These are phyloP conservation scores for Volucella inflata DNA, from an alignment of 2,888 invertebrate genomes.

Conservation along the genomic window DNA sequence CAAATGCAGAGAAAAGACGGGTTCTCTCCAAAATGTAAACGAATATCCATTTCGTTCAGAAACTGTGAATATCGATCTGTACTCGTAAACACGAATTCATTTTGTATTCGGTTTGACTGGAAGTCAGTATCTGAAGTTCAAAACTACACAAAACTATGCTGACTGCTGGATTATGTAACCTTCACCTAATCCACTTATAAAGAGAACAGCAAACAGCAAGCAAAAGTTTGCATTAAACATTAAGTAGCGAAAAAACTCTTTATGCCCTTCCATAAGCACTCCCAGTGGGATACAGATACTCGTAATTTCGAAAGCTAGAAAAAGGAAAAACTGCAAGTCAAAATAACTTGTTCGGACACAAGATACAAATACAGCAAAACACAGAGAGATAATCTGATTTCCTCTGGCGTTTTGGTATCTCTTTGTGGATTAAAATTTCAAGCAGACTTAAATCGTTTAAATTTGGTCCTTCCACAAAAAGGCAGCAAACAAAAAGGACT, in stretches of 20 bases:
- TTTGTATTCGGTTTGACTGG: too few species aligned
- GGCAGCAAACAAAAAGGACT: neutral
- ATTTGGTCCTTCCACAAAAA: neutral
- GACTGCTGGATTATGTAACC: too few species aligned
- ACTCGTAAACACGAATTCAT: too few species aligned
- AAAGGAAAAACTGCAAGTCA: neutral
- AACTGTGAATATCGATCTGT: too few species aligned
- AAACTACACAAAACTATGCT: too few species aligned
- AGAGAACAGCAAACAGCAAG: too few species aligned
- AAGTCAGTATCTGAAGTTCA: too few species aligned
- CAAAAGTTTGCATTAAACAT: neutral
- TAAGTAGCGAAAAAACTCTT: neutral
- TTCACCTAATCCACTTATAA: too few species aligned
- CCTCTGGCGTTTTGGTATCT: neutral
- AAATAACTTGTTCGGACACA: neutral
- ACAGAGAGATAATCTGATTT: neutral
- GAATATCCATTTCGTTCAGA: neutral
- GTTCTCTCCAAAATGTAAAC: neutral
- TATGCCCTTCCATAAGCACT: neutral
- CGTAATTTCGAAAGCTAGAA: too few species aligned
- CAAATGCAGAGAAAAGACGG: neutral
- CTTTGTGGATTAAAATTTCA: slow-evolving; percentile 32
- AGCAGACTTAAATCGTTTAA: slow-evolving; percentile 8
- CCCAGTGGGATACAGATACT: neutral
- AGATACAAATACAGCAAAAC: too few species aligned